Conservation (phyloP, 2,113 vertebrate species). For the Sander vitreus region DNA sequence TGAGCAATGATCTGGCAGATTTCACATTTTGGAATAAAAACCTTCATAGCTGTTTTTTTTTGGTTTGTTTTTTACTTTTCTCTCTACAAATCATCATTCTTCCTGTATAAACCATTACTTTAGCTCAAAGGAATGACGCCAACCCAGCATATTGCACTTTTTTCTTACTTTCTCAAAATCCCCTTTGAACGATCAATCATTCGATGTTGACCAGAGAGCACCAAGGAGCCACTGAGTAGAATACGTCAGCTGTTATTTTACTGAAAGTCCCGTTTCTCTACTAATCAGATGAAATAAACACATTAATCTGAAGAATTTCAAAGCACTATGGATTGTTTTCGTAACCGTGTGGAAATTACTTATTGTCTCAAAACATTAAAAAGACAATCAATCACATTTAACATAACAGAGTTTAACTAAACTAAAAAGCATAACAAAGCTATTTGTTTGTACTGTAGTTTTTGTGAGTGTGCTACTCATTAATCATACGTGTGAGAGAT, state of each 20-base stretch:
- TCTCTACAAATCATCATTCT: slow-evolving; percentile 23
- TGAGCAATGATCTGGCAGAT: background rate
- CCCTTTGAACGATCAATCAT: slow-evolving; percentile 61
- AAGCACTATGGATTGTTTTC: slow-evolving; percentile 54
- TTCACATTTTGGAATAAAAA: slow-evolving; percentile 1
- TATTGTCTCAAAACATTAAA: slow-evolving; percentile 42
- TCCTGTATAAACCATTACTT: slow-evolving; percentile 46
- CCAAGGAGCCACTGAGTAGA: slow-evolving; percentile 29
- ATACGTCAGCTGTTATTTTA: slow-evolving; percentile 67
- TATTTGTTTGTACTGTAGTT: background rate
- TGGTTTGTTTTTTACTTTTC: slow-evolving; percentile 2
- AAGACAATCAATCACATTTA: slow-evolving; percentile 54
- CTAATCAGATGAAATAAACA: slow-evolving; percentile 65
- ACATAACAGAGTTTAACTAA: slow-evolving; percentile 27
- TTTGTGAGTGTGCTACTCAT: slow-evolving; percentile 1
- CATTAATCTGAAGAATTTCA: slow-evolving; percentile 57
- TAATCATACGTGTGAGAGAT: slow-evolving; percentile 2
- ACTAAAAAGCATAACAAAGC: background rate
- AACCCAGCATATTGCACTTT: slow-evolving; percentile 32
- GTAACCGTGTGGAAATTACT: slow-evolving; percentile 43
- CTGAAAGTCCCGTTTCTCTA: slow-evolving; percentile 52
- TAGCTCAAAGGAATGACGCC: slow-evolving; percentile 49
- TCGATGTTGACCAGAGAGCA: slow-evolving; percentile 31
- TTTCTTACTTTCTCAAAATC: slow-evolving; percentile 20
- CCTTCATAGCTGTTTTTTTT: background rate